These are phyloP conservation scores for Parochlus steinenii DNA, from an alignment of 2,888 invertebrate species.

Conservation along the genomic window DNA sequence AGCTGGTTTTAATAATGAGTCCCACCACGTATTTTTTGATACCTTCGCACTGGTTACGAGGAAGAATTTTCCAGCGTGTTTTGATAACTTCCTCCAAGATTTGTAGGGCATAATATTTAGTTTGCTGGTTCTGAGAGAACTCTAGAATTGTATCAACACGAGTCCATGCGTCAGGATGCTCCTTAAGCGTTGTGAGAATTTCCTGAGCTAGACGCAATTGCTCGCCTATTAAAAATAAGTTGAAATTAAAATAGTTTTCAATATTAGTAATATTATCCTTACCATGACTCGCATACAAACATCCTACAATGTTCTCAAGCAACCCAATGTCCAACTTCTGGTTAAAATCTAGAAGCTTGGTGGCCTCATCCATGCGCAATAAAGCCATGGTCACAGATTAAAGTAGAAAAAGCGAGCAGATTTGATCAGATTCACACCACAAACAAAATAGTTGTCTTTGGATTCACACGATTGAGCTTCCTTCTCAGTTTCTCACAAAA, in stretches of 20 bases:
- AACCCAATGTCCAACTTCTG: constrained; percentile 92
- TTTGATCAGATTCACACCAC: too few relatives aligned
- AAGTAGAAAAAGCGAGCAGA: too few relatives aligned
- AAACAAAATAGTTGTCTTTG: too few relatives aligned
- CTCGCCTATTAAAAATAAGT: too few relatives aligned
- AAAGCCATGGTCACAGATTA: constrained; percentile 52
- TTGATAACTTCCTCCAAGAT: constrained; percentile 98
- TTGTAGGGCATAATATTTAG: constrained; percentile 98
- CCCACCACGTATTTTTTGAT: constrained; percentile 99
- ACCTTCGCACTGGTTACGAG: constrained; percentile 96
- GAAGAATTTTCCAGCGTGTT: constrained; percentile 96
- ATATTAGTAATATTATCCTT: too few relatives aligned
- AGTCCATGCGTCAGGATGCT: constrained; percentile 99
- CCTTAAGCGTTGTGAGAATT: constrained; percentile 84
- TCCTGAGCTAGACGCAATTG: constrained; percentile 87
- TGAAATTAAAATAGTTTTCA: too few relatives aligned
- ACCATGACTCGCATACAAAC: constrained; percentile 63
- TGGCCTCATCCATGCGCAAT: constrained; percentile 62
- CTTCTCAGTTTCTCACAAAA: too few relatives aligned
- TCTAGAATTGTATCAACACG: constrained; percentile 97
- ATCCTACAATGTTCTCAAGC: constrained; percentile 85
- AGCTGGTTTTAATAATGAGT: constrained; percentile 95
- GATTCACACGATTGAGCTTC: too few relatives aligned
- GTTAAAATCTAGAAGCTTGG: constrained; percentile 87
- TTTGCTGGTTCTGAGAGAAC: constrained; percentile 92